A percentile compares a stretch with the other conserved stretches of the same genome.
These are phyloP conservation scores for Eupeodes corollae DNA, from an alignment of 1,140 invertebrate species.

Conservation along the genomic window DNA sequence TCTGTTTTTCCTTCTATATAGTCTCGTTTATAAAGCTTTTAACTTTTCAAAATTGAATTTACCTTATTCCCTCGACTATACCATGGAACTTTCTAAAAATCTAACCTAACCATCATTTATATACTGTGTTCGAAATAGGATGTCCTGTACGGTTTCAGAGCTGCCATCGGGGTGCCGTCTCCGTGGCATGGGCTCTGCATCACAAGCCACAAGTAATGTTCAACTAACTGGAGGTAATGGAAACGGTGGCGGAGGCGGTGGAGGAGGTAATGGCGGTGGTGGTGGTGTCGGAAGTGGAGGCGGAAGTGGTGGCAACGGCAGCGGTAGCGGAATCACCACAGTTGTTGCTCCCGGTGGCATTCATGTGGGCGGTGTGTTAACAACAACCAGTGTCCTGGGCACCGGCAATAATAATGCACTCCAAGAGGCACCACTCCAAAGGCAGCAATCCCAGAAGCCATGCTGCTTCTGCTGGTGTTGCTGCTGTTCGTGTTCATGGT, in stretches of 20 bases:
- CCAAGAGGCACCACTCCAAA: constrained; percentile 19
- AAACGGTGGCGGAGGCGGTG: constrained; percentile 8
- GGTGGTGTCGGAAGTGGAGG: constrained; percentile 9
- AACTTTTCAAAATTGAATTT: no score
- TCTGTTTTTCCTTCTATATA: no score
- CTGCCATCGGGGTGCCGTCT: constrained; percentile 35
- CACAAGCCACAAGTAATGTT: constrained; percentile 16
- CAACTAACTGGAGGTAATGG: constrained; percentile 8
- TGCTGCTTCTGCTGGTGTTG: constrained; percentile 60
- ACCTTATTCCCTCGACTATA: no score
- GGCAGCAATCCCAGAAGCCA: constrained; percentile 34
- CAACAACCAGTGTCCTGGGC: constrained; percentile 12
- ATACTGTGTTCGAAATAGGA: constrained; percentile 6
- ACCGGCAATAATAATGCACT: constrained; percentile 15
- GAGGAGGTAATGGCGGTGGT: constrained; percentile 15
- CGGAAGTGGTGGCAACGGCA: constrained; percentile 7
- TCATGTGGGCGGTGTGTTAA: constrained; percentile 9
- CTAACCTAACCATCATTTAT: neutral
- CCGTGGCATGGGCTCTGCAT: constrained; percentile 33
- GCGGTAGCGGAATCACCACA: neutral
- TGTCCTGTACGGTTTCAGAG: constrained; percentile 37
- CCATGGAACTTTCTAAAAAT: no score
- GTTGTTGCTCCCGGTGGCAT: constrained; percentile 1
- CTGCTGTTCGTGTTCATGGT: constrained; percentile 62
- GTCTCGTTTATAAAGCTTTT: no score